Percentiles rank a stretch among this genome's conserved stretches.
These are phyloP conservation scores for Centropus bengalensis DNA, from an alignment of 2,113 vertebrate genomes.

Conservation along the genomic window DNA sequence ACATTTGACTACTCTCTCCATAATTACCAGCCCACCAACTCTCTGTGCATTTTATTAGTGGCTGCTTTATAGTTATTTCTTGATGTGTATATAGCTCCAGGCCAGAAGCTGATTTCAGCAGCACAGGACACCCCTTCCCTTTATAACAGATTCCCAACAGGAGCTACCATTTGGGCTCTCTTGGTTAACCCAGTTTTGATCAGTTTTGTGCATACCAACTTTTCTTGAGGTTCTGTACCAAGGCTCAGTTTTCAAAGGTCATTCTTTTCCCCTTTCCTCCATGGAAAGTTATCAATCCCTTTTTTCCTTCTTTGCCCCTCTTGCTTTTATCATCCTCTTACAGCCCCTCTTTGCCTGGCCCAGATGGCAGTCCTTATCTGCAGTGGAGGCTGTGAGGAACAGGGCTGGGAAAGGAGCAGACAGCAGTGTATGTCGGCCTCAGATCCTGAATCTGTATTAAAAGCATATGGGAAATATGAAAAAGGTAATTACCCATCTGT, in stretches of 20 bases:
- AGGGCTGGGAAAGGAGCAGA: neutral
- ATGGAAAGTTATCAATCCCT: neutral
- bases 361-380: slow-evolving; percentile 8
- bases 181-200: neutral
- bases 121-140: neutral
- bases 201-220: neutral
- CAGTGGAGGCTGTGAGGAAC: neutral
- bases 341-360: neutral
- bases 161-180: neutral
- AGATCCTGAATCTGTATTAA: slow-evolving; percentile 37
- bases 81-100: neutral
- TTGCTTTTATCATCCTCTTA: neutral
- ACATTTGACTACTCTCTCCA: neutral
- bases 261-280: neutral
- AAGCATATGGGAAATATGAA: slow-evolving; percentile 56
- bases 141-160: neutral
- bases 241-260: neutral
- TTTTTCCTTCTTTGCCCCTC: neutral
- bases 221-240: neutral
- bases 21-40: neutral
- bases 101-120: neutral
- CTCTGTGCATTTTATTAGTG: neutral
- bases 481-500: slow-evolving; percentile 61
- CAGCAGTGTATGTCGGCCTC: neutral
- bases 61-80: neutral